phyloP scores from a whole-genome alignment of 2,113 vertebrate genomes.

The Alethe diademata region DNA sequence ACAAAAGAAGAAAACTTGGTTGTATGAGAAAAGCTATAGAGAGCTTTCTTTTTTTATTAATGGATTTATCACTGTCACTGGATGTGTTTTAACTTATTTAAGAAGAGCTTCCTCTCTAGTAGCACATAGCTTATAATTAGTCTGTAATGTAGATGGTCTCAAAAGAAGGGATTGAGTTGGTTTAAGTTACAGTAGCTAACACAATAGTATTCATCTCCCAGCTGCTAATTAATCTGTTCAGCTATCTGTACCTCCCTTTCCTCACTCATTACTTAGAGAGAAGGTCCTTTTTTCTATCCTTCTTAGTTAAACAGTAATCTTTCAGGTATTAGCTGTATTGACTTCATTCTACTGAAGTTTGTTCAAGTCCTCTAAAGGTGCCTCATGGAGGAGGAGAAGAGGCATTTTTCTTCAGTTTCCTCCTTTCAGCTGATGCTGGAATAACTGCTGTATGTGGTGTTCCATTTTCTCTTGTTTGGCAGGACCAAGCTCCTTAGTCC shows the following conservation, averaged over 20 bases:
- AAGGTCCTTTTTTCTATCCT: neutral
- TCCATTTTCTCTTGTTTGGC: neutral
- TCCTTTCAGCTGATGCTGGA: neutral
- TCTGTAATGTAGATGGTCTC: neutral
- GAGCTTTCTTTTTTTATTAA: neutral
- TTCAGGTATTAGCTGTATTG: neutral
- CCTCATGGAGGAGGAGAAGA: neutral
- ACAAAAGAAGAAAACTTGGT: neutral
- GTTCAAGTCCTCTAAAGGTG: neutral
- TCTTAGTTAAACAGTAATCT: neutral
- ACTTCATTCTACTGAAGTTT: neutral
- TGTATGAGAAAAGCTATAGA: neutral
- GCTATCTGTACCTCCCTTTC: neutral
- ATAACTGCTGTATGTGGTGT: rapidly evolving
- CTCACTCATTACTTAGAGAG: neutral
- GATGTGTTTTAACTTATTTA: neutral
- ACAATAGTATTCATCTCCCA: neutral
- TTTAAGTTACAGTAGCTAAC: neutral
- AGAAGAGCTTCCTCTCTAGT: neutral
- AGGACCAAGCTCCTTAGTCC: neutral
- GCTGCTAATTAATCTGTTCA: conserved; percentile 24
- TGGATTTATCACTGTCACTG: neutral
- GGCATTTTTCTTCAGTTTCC: neutral
- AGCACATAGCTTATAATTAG: neutral
- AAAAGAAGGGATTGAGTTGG: neutral